Evolutionary conservation across 2,888 invertebrate species (phyloP), one percentile per base, ranked within the genome.

Genomic region (Cheilosia scutellata): DNA sequence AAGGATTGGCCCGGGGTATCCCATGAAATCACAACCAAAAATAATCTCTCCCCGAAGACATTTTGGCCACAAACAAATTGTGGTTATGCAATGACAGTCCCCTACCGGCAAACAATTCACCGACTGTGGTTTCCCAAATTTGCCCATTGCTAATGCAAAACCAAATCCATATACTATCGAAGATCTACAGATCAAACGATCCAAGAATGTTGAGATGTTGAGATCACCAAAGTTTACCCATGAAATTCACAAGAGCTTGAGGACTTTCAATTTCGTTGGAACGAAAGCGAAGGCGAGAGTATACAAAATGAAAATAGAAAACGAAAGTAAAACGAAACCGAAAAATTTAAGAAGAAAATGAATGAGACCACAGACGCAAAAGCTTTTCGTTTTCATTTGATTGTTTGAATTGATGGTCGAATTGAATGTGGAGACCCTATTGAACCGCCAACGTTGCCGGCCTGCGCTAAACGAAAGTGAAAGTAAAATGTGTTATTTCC

Each of bases 401-500:
- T 44, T 37, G 44, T 40, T 63, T 27, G 40, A 60, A 40, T 63
- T 27, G 40, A 55, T 53, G 53, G 62, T 77, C 47, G 70, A 68
- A 31, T 60, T 40, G 42, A 55, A 29, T 62, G 31, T 71, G 42
- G 11, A 51, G 31, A 57, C 53, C 37, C 11, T 44, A 47, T 62
- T 55, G 55, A 76, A 65, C 63, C 25, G 27, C n/a, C 5, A 31
- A 31, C 20, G 4, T 42, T 20, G 47, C 53, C 55, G 37, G 13
- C 5, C 62, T 44, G 11, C 49, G 49, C 51, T 66, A 51, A 71
- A 66, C 40, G 51, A 86, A 86, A 86, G 82, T 86, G 86, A 84
- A 84, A 84, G 84, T 75, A 29, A 70, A 63, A 63, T 58, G 70
- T 65, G 65, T 57, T 66, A 63, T 86, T 86, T 86, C 86, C 86